Base-by-base conservation (phyloP, 2,888 invertebrate genomes). In the Nephrotoma appendiculata region DNA sequence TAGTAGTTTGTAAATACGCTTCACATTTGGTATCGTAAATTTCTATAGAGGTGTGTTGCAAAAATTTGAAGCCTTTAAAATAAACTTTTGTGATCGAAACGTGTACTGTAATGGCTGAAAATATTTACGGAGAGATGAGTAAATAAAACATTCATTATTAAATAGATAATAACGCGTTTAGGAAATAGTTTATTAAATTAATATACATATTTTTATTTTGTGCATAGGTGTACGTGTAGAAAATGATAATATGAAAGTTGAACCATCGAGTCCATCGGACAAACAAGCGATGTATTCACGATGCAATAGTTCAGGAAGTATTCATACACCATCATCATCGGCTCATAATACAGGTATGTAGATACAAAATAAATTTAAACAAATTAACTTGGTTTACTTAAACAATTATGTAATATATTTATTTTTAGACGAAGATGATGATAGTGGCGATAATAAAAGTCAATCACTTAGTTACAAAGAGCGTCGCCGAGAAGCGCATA, bases 401-500 rank as follows among this genome's bases (percentile, higher is more conserved):
- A 41, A 83, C 41, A 41, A 83, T 41, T 83, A 83, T 41, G 6
- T 83, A 83, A 83, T 42, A 15, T 15, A 42, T 84, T 45, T 57
- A 83, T 86, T 87, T 91, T 11, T 89, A 93, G 94, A 94, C 89
- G 94, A 94, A 89, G 94, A 94, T 91, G 94, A 94, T 89, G 94
- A 94, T 88, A 94, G 94, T 89, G 94, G 93, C 84, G 94, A 94
- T 89, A 93, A 93, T 89, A 93, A 92, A 89, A 92, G 92, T 88
- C 93, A 94, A 0, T 93, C 96, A 2, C 92, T 97, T 87, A 97
- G 96, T 90, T 98, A 98, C 91, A 98, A 98, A 91, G 98, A 99
- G 90, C 93, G 98, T 52, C 94, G 98, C 87, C 93, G 98, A 88
- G 98, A 98, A 91, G 98, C 98, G 5, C 98, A 98, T 90, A 98